Evolutionary conservation across 2,888 invertebrate genomes (phyloP), one percentile per base, ranked within the genome.

Genomic region (Callyntrura sp.): DNA sequence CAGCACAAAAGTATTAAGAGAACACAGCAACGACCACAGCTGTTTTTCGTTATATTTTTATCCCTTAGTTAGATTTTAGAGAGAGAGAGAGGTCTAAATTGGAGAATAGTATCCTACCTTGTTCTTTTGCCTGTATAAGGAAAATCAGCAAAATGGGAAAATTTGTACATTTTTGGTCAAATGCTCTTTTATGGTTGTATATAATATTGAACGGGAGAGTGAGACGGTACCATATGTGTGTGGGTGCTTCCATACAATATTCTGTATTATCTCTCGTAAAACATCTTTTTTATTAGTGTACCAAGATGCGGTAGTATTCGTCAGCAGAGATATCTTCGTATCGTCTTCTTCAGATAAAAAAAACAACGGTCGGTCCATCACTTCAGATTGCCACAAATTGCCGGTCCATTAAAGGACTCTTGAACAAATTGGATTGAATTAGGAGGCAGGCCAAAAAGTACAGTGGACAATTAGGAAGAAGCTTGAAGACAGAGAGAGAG

Each of bases 351-450:
- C 11, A n/a, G 25, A n/a, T 8, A 20, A 48, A 51, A 86, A 86
- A 51, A 86, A 86, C 68, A 86, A 57, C 73, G 73, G 23, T 48
- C 86, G 86, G 78, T 86, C 86, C 55, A 86, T 86, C 86, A 86
- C 86, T 86, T 79, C 25, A 85, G 85, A 85, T 85, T 86, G 86
- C 86, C 86, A 79, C 86, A 86, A 86, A 86, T 86, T 86, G 86
- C 86, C 79, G 86, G 79, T 86, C 86, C 86, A 86, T 86, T 86
- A 86, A 86, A 86, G 86, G 86, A 79, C 86, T 86, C 86, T 79
- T 62, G 82, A 86, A 86, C 86, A 86, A 86, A 86, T 86, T 86
- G 86, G 86, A 86, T 86, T 86, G 86, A 86, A 86, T 86, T 86
- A 79, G 85, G 55, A 73, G 85, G 73, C 78, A 85, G 55, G 73